Conservation (phyloP, 92 coral and sea anemone genomes). For the Phenganax subtilis region DNA sequence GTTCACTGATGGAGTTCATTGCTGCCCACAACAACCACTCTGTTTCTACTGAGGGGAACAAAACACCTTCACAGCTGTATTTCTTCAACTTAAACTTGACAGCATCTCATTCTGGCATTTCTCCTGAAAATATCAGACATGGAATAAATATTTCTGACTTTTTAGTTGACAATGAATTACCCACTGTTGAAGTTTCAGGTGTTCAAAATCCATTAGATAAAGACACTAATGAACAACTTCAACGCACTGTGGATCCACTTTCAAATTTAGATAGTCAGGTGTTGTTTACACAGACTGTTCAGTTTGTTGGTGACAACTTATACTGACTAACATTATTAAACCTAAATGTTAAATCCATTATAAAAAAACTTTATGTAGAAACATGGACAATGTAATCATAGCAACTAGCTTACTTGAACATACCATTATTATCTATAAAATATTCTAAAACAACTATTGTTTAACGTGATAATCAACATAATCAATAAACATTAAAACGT, state of each 20-base stretch:
- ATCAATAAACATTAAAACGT: neutral
- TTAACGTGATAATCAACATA: neutral
- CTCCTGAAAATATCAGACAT: neutral
- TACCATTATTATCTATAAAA: neutral
- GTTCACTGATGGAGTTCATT: neutral
- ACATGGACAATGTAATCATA: too few relatives aligned
- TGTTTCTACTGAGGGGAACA: conserved; percentile 28
- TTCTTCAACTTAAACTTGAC: neutral
- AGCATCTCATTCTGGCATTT: neutral
- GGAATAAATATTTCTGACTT: conserved; percentile 12
- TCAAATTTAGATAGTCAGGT: neutral
- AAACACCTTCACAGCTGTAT: conserved; percentile 18
- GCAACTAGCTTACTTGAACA: neutral
- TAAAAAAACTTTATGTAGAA: too few relatives aligned
- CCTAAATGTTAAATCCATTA: neutral
- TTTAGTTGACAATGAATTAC: neutral
- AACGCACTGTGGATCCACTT: conserved; percentile 12
- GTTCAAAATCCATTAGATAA: conserved; percentile 6
- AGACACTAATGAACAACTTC: neutral
- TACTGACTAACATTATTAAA: neutral
- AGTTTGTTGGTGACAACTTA: neutral
- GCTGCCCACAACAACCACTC: conserved; percentile 36
- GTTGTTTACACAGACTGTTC: neutral
- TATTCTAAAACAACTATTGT: neutral
- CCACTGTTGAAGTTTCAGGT: neutral